Evolutionary conservation across 2,888 invertebrate genomes (phyloP).

Genomic region (Hypselothyrea guttata): DNA sequence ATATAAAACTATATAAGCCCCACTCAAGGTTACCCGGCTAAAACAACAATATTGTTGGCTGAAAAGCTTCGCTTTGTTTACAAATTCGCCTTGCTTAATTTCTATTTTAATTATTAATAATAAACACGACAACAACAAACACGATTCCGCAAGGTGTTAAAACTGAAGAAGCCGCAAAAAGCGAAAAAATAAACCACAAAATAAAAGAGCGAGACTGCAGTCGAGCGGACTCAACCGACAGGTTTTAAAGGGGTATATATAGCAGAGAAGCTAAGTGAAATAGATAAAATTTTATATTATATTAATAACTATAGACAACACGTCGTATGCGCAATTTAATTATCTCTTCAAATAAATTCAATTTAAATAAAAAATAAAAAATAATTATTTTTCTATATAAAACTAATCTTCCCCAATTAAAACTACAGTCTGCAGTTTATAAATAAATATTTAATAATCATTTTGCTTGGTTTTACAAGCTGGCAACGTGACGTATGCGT

Average conservation of each 20-base stretch:
- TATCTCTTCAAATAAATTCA: too few relatives aligned
- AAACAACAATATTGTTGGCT: slow-evolving; percentile 32
- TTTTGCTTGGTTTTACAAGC: slow-evolving; percentile 34
- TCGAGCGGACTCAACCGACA: background rate
- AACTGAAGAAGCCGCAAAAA: slow-evolving; percentile 40
- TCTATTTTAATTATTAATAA: slow-evolving; percentile 53
- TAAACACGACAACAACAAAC: slow-evolving; percentile 16
- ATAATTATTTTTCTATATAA: too few relatives aligned
- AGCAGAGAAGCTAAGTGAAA: too few relatives aligned
- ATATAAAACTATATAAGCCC: too few relatives aligned
- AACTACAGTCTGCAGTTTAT: background rate
- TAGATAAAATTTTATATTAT: too few relatives aligned
- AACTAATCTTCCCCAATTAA: too few relatives aligned
- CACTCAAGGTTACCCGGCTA: slow-evolving; percentile 43
- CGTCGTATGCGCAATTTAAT: slow-evolving; percentile 54
- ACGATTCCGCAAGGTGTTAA: slow-evolving; percentile 45
- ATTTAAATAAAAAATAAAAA: too few relatives aligned
- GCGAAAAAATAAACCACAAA: background rate
- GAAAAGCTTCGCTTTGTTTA: slow-evolving; percentile 49
- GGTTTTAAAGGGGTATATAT: background rate
- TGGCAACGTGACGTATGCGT: slow-evolving; percentile 13
- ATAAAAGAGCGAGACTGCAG: slow-evolving; percentile 2
- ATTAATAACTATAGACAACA: too few relatives aligned
- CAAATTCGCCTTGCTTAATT: slow-evolving; percentile 51
- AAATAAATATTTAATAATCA: too few relatives aligned